Evolutionary conservation across 2,888 invertebrate species (phyloP).

Genomic region (Ferrisia virgata): DNA sequence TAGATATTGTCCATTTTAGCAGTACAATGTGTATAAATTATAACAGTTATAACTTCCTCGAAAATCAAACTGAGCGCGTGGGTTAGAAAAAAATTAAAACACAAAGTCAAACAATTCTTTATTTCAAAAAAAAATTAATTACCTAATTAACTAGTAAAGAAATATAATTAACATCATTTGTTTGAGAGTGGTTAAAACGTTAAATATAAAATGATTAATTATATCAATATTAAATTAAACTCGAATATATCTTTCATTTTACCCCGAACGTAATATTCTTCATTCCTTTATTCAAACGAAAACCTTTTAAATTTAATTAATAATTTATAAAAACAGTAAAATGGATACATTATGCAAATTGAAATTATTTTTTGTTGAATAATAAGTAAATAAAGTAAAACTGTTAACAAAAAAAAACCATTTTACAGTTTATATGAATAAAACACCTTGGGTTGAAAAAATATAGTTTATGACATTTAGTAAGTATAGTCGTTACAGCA

Average conservation of each 20-base stretch:
- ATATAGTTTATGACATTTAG: not conserved
- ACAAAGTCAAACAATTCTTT: not conserved
- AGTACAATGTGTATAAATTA: not conserved
- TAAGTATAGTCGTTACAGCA: too few relatives aligned
- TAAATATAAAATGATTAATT: not conserved
- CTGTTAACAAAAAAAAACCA: not conserved
- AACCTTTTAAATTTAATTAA: not conserved
- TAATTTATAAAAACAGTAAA: not conserved
- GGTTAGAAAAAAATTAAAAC: not conserved
- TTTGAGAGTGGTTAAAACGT: not conserved
- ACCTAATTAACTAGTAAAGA: not conserved
- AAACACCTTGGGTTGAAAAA: not conserved
- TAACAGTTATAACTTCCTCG: not conserved
- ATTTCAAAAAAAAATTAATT: not conserved
- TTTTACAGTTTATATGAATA: not conserved
- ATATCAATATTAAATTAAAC: not conserved
- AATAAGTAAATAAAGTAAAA: not conserved
- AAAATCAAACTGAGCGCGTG: not conserved
- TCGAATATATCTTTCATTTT: not conserved
- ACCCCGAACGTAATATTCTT: not conserved
- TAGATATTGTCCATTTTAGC: too few relatives aligned
- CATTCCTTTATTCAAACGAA: not conserved
- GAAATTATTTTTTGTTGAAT: not conserved
- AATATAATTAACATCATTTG: not conserved
- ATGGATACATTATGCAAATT: not conserved